Percentiles rank a stretch among this genome's conserved stretches.
Evolutionary conservation across 1,140 invertebrate genomes (phyloP).

Genomic region (Macrotrachela quadricornifera): DNA sequence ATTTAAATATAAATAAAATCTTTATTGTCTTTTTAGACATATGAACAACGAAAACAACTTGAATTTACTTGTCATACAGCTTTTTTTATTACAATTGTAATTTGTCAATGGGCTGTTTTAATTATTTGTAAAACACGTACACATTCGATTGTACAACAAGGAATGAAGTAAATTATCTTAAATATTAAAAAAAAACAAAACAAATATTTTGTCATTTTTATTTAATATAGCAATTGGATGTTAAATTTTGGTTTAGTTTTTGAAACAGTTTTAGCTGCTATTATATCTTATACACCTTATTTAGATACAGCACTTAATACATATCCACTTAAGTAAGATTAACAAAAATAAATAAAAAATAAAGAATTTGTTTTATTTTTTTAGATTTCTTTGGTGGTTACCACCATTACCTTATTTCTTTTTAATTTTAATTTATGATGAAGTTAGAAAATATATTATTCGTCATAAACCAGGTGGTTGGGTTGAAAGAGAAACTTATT

Average conservation of each 20-base stretch:
- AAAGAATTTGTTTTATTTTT: too few relatives aligned
- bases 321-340: slow-evolving; percentile 25
- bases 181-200: background rate
- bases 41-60: slow-evolving; percentile 70
- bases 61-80: slow-evolving; percentile 94
- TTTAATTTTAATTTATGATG: slow-evolving; percentile 80
- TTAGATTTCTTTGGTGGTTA: slow-evolving; percentile 84
- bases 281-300: slow-evolving; percentile 28
- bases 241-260: slow-evolving; percentile 30
- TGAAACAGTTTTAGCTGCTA: slow-evolving; percentile 26
- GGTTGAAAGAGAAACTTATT: slow-evolving; percentile 90
- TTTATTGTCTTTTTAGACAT: slow-evolving; percentile 73
- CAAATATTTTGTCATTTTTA: background rate
- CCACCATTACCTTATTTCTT: slow-evolving; percentile 82
- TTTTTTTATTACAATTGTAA: slow-evolving; percentile 90
- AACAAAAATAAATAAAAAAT: background rate
- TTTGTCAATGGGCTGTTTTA: slow-evolving; percentile 93
- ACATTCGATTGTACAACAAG: slow-evolving; percentile 84
- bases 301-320: slow-evolving; percentile 27
- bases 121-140: slow-evolving; percentile 92
- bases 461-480: slow-evolving; percentile 72
- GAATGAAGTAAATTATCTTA: slow-evolving; percentile 50
- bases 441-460: slow-evolving; percentile 76
- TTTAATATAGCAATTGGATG: slow-evolving; percentile 23
- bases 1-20: too few relatives aligned